These are phyloP conservation scores for Orius insidiosus DNA, from an alignment of 1,140 invertebrate genomes.

Conservation along the genomic window DNA sequence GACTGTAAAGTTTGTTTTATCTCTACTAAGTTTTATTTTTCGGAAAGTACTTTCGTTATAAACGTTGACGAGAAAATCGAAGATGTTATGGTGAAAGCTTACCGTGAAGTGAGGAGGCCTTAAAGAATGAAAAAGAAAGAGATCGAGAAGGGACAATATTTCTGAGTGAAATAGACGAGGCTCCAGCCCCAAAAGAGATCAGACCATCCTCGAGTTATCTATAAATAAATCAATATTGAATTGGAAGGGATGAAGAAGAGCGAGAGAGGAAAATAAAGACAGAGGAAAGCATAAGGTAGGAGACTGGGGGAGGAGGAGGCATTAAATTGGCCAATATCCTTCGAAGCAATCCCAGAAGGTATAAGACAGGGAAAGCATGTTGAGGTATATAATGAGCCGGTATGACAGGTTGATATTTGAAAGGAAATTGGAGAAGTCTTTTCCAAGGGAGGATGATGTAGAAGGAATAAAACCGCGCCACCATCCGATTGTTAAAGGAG, in stretches of 20 bases:
- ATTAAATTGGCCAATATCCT: conserved; percentile 12
- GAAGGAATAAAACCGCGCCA: conserved; percentile 3
- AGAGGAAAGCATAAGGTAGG: too few relatives aligned
- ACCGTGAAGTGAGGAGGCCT: too few relatives aligned
- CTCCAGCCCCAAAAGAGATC: conserved; percentile 2
- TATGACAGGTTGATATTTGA: conserved; percentile 11
- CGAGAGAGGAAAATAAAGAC: not conserved
- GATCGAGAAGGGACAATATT: too few relatives aligned
- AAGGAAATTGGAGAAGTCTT: conserved; percentile 9
- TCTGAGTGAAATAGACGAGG: too few relatives aligned
- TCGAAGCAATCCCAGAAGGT: conserved; percentile 7
- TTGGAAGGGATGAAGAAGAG: conserved; percentile 3
- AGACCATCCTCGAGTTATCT: conserved; percentile 1
- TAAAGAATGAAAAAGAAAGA: too few relatives aligned
- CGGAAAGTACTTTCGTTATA: too few relatives aligned
- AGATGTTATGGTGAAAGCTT: too few relatives aligned
- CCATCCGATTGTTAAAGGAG: too few relatives aligned
- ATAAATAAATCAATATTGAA: conserved; percentile 7
- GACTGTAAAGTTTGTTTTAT: too few relatives aligned
- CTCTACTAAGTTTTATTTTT: too few relatives aligned
- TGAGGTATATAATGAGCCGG: conserved; percentile 9
- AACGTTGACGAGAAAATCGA: too few relatives aligned
- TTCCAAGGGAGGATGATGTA: not conserved
- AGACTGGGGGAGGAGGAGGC: not conserved
- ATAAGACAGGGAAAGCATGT: conserved; percentile 9